These are phyloP conservation scores for Leucoraja ocellata DNA, from an alignment of 2,797 vertebrate genomes.

Conservation along the genomic window DNA sequence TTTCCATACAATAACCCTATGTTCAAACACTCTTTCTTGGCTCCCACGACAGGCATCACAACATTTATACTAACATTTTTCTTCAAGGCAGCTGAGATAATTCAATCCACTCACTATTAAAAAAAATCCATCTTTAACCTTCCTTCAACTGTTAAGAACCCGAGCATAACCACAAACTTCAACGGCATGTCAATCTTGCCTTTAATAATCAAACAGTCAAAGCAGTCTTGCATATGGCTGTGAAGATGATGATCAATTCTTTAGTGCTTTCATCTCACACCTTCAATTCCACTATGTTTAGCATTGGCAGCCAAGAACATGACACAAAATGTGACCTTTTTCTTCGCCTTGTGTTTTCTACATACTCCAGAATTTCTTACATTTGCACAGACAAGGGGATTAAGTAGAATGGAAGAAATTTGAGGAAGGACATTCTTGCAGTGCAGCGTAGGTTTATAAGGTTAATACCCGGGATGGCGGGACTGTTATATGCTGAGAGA, in stretches of 20 bases:
- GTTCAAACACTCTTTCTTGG: background rate
- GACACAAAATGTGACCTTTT: background rate
- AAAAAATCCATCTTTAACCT: background rate
- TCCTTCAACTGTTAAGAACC: background rate
- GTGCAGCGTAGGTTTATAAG: no score
- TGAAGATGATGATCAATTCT: background rate
- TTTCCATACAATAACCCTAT: background rate
- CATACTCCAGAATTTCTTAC: background rate
- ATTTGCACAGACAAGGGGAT: background rate
- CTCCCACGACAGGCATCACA: background rate
- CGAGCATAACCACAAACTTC: background rate
- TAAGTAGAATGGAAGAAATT: no score
- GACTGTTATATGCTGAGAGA: no score
- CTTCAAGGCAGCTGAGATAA: background rate
- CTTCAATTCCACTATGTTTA: background rate
- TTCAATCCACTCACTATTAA: background rate
- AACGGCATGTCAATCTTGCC: background rate
- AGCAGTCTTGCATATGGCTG: background rate
- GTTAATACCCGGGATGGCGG: no score
- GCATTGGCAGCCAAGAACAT: background rate
- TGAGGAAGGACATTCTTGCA: no score
- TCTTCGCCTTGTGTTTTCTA: background rate
- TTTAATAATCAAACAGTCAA: background rate
- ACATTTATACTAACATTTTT: background rate
- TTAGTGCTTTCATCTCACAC: background rate